A percentile compares a stretch with the other conserved stretches of the same genome.
phyloP scores from a whole-genome alignment of 2,888 invertebrate genomes.

The Eupithecia exiguata region DNA sequence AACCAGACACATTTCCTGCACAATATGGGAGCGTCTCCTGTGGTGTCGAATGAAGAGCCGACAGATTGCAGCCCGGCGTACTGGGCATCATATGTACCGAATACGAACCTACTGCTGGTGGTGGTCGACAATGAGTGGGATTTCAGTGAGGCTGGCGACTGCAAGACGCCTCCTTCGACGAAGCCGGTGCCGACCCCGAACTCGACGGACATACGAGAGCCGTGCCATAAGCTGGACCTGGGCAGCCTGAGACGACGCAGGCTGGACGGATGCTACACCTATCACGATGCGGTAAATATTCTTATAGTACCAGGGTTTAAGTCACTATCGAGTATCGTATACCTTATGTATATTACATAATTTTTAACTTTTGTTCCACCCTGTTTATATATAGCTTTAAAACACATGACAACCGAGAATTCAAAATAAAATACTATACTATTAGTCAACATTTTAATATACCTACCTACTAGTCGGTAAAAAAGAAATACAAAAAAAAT shows the following conservation, averaged over 20 bases:
- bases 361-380: too few relatives aligned
- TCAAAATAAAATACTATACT: too few relatives aligned
- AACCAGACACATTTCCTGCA: slow-evolving; percentile 83
- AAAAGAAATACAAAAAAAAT: background rate
- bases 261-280: slow-evolving; percentile 90
- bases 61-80: slow-evolving; percentile 78
- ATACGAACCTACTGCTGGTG: slow-evolving; percentile 90
- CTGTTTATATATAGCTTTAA: too few relatives aligned
- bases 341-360: too few relatives aligned
- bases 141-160: slow-evolving; percentile 54
- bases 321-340: too few relatives aligned
- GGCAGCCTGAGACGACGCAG: slow-evolving; percentile 87
- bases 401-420: background rate
- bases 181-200: slow-evolving; percentile 66
- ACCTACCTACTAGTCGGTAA: background rate
- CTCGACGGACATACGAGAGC: slow-evolving; percentile 80
- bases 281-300: slow-evolving; percentile 85
- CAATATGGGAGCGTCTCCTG: slow-evolving; percentile 60
- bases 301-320: background rate
- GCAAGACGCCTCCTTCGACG: slow-evolving; percentile 85
- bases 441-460: too few relatives aligned
- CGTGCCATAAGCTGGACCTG: slow-evolving; percentile 90
- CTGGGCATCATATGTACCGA: slow-evolving; percentile 88
- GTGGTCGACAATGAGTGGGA: slow-evolving; percentile 84
- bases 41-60: slow-evolving; percentile 60